Percentiles rank a stretch among this genome's conserved stretches.
Conservation (phyloP, 2,113 vertebrate genomes). For the Hyperopisus bebe region DNA sequence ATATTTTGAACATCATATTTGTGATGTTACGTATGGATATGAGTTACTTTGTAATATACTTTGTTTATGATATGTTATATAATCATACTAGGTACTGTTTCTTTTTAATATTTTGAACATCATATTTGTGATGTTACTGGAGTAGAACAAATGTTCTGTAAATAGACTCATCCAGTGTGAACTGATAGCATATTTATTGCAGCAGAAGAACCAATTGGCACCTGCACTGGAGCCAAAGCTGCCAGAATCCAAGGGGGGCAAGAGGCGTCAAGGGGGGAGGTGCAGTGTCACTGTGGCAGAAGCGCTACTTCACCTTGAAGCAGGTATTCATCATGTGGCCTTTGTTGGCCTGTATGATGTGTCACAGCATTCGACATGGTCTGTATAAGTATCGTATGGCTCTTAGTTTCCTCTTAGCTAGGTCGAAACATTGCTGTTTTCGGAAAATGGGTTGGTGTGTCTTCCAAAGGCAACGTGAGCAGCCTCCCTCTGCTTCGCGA, state of each 20-base stretch:
- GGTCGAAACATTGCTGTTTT: background rate
- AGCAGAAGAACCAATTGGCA: constrained; percentile 53
- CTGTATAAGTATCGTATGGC: background rate
- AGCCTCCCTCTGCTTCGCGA: constrained; percentile 20
- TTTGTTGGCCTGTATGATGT: background rate
- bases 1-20: background rate
- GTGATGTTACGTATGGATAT: background rate
- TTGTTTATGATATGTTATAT: background rate
- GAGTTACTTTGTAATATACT: background rate
- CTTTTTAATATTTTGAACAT: background rate
- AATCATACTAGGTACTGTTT: background rate
- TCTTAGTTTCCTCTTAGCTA: background rate
- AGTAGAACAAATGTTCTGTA: background rate
- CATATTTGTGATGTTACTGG: constrained; percentile 3
- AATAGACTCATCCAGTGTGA: background rate
- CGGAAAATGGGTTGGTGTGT: background rate
- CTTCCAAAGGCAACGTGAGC: constrained; percentile 43
- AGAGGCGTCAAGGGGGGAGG: constrained; percentile 40
- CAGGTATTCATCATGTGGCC: background rate
- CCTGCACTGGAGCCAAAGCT: constrained; percentile 42
- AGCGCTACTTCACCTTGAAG: background rate
- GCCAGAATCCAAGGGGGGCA: constrained; percentile 33
- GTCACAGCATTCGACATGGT: background rate
- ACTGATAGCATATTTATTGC: constrained; percentile 32
- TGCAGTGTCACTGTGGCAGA: constrained; percentile 34